phyloP scores from a whole-genome alignment of 2,797 vertebrate genomes.

The Mallotus villosus region DNA sequence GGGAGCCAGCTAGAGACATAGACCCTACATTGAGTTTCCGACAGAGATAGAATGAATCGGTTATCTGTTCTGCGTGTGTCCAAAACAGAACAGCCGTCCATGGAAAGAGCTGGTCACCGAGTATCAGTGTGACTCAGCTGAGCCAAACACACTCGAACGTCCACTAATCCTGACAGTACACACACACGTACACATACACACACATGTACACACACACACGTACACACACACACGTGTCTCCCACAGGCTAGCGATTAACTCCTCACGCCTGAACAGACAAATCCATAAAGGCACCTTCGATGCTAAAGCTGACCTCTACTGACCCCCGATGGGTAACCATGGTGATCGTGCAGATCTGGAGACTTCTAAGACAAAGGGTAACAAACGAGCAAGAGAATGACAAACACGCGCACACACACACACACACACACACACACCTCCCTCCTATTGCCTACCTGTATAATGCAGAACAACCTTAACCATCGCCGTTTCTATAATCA shows the following conservation, averaged over 20 bases:
- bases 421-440: not conserved
- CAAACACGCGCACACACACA: not conserved
- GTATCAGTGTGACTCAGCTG: too few species aligned
- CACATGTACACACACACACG: not conserved
- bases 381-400: not conserved
- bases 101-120: not conserved
- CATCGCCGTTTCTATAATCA: too few species aligned
- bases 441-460: not conserved
- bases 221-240: not conserved
- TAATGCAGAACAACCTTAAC: not conserved
- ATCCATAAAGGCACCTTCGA: conserved; percentile 23
- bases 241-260: not conserved
- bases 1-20: not conserved
- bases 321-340: conserved; percentile 17
- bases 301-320: conserved; percentile 27
- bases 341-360: conserved; percentile 25
- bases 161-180: conserved; percentile 3
- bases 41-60: too few species aligned
- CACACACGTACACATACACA: conserved; percentile 19
- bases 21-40: not conserved
- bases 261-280: not conserved
- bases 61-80: too few species aligned
- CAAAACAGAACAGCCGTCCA: not conserved
- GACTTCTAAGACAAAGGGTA: not conserved
- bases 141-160: not conserved